Conservation (phyloP, 2,113 vertebrate species). For the Holacanthus passer region DNA sequence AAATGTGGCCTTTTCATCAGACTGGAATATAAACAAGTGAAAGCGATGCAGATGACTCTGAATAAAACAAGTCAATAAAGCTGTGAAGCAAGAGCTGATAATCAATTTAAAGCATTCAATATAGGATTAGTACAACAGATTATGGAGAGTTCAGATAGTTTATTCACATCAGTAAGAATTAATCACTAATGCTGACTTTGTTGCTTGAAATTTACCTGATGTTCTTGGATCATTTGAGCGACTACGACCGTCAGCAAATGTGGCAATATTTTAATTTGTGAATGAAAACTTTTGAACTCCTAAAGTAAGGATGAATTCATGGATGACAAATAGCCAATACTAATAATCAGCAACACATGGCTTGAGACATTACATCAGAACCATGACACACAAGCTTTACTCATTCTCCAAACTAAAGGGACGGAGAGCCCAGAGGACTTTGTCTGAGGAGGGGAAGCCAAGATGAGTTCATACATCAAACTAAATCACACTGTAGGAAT, state of each 20-base stretch:
- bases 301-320: conserved; percentile 5
- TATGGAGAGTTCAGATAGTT: conserved; percentile 36
- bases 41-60: conserved; percentile 46
- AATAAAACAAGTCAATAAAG: conserved; percentile 63
- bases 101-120: conserved; percentile 50
- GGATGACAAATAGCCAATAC: conserved; percentile 9
- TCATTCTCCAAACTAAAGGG: conserved; percentile 6
- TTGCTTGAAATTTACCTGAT: neutral
- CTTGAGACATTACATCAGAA: conserved; percentile 35
- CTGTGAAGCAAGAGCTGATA: conserved; percentile 70
- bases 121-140: conserved; percentile 65
- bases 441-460: neutral
- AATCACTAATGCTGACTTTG: neutral
- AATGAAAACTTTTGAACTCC: conserved; percentile 20
- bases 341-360: conserved; percentile 9
- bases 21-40: conserved; percentile 30
- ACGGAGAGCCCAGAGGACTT: neutral
- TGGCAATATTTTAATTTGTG: neutral
- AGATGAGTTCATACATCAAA: conserved; percentile 13
- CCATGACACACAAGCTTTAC: conserved; percentile 20
- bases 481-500: neutral
- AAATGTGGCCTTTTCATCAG: neutral
- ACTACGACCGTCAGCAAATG: conserved; percentile 18
- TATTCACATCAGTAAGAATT: conserved; percentile 13
- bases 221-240: neutral